These are phyloP conservation scores for Ceramica pisi DNA, from an alignment of 2,888 invertebrate genomes.

Conservation along the genomic window DNA sequence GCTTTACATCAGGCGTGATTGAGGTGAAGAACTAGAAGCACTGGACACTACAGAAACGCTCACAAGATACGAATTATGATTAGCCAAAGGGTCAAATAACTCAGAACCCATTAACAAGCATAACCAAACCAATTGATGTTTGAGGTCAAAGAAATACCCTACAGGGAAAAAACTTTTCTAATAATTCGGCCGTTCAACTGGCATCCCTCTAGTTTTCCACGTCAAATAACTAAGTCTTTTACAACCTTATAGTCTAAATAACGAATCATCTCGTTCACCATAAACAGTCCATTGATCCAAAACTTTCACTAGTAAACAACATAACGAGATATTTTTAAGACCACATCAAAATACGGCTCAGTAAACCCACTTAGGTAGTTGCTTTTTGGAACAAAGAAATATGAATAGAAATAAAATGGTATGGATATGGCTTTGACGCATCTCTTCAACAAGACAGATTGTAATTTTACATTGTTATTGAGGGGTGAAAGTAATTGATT, in stretches of 20 bases:
- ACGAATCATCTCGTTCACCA: constrained; percentile 19
- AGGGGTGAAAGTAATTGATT: too few species aligned
- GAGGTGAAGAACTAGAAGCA: too few species aligned
- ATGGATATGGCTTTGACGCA: background rate
- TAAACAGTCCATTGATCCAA: constrained; percentile 42
- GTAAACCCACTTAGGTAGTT: constrained; percentile 5
- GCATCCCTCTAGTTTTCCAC: constrained; percentile 4
- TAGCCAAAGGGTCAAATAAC: background rate
- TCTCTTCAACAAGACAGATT: too few species aligned
- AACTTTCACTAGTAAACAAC: constrained; percentile 55
- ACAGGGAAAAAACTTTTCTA: constrained; percentile 14
- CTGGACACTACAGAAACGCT: too few species aligned
- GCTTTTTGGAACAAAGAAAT: constrained; percentile 3
- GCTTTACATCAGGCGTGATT: too few species aligned
- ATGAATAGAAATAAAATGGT: background rate
- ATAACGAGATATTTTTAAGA: constrained; percentile 41
- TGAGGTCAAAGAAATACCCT: constrained; percentile 14
- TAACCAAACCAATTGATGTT: background rate
- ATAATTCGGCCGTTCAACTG: constrained; percentile 31
- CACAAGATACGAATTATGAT: too few species aligned
- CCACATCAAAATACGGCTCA: constrained; percentile 16
- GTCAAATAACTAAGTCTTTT: constrained; percentile 26
- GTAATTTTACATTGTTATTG: too few species aligned
- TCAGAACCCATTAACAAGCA: background rate
- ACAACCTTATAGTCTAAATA: constrained; percentile 20